phyloP scores from a whole-genome alignment of 2,888 invertebrate species.

The Rosalia funebris region DNA sequence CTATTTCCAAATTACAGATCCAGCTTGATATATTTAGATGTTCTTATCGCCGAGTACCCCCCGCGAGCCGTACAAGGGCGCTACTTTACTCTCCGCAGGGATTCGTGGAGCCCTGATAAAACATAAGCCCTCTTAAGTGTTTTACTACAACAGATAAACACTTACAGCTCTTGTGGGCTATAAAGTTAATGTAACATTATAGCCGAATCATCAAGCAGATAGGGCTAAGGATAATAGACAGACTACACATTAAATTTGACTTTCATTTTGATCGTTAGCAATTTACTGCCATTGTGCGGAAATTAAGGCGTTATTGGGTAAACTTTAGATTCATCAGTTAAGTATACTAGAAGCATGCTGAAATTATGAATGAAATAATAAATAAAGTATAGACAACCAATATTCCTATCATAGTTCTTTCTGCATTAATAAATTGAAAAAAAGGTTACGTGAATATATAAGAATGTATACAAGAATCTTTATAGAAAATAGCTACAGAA shows the following conservation, averaged over 20 bases:
- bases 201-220: conserved; percentile 27
- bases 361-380: too few species aligned
- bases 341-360: too few species aligned
- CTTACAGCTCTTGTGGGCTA: conserved; percentile 31
- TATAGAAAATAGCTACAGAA: too few species aligned
- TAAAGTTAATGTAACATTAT: conserved; percentile 32
- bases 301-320: background rate
- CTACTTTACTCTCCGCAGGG: conserved; percentile 52
- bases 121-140: conserved; percentile 46
- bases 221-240: conserved; percentile 20
- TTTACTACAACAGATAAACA: conserved; percentile 37
- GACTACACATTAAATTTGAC: conserved; percentile 17
- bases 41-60: conserved; percentile 30
- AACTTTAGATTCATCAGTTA: too few species aligned
- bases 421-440: too few species aligned
- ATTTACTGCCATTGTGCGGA: conserved; percentile 13
- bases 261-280: conserved; percentile 9
- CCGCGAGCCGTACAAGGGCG: conserved; percentile 44
- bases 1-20: background rate
- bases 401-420: too few species aligned
- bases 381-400: too few species aligned
- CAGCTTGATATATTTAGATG: conserved; percentile 6
- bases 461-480: too few species aligned
- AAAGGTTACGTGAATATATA: too few species aligned
- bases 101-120: conserved; percentile 42